phyloP scores from a whole-genome alignment of 2,797 vertebrate species.

The Mus minutoides region DNA sequence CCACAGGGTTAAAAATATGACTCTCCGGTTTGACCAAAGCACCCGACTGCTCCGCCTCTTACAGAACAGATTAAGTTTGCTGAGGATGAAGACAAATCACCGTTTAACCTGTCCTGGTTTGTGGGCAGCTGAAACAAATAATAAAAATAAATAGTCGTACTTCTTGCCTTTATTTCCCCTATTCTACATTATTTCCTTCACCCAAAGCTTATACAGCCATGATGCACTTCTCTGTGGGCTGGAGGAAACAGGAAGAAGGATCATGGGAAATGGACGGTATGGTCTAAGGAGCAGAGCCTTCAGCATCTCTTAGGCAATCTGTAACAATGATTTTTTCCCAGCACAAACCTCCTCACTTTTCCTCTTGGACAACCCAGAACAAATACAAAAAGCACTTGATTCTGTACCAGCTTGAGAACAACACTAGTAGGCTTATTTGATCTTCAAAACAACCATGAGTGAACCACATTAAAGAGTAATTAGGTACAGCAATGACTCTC shows the following conservation, averaged over 20 bases:
- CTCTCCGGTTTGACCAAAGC: constrained; percentile 97
- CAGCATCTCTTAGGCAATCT: background rate
- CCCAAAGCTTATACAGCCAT: background rate
- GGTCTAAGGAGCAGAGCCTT: background rate
- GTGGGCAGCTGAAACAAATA: background rate
- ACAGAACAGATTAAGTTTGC: constrained; percentile 97
- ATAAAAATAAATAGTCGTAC: background rate
- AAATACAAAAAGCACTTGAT: background rate
- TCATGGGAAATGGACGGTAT: background rate
- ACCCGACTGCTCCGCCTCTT: constrained; percentile 95
- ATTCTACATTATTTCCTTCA: constrained; percentile 48
- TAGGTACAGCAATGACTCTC: constrained; percentile 40
- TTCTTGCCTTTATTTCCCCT: constrained; percentile 1
- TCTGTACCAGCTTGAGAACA: background rate
- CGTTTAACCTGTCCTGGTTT: background rate
- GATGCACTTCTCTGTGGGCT: background rate
- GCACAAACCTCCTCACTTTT: background rate
- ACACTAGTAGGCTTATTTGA: constrained; percentile 9
- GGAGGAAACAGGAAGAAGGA: background rate
- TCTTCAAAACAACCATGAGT: constrained; percentile 15
- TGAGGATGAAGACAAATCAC: constrained; percentile 88
- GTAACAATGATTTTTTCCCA: background rate
- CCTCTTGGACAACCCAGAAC: background rate
- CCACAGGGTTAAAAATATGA: constrained; percentile 92
- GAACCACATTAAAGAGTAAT: constrained; percentile 57